phyloP scores from a whole-genome alignment of 92 coral and sea anemone genomes.

The Palythoa grandiflora region DNA sequence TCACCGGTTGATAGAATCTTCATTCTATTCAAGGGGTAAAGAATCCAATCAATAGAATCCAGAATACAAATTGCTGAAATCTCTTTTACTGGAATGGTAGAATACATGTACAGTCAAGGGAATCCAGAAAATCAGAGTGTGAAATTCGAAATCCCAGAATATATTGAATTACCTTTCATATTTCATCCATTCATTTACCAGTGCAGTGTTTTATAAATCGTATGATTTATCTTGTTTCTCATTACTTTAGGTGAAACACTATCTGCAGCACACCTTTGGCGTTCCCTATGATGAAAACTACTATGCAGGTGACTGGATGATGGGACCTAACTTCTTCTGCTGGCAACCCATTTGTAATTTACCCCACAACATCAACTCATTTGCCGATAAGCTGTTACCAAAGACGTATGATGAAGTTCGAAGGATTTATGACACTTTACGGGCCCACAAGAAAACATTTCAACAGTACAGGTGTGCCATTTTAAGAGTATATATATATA shows the following conservation, averaged over 20 bases:
- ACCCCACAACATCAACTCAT: constrained; percentile 59
- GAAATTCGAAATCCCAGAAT: no score
- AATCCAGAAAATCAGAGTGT: no score
- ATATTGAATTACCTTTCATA: no score
- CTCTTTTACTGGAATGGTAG: no score
- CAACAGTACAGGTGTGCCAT: constrained; percentile 81
- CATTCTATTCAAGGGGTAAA: no score
- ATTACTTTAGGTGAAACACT: constrained; percentile 79
- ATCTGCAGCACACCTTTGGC: constrained; percentile 86
- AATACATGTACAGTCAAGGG: no score
- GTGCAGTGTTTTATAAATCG: not conserved
- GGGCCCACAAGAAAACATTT: constrained; percentile 79
- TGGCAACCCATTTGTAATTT: constrained; percentile 90
- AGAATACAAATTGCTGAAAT: no score
- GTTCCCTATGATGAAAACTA: constrained; percentile 90
- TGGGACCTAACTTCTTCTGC: constrained; percentile 96
- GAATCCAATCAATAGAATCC: no score
- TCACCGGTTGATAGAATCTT: no score
- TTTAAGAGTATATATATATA: not conserved
- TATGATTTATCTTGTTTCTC: not conserved
- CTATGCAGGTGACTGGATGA: constrained; percentile 98
- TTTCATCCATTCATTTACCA: not conserved
- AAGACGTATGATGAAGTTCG: constrained; percentile 77
- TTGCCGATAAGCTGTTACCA: constrained; percentile 67
- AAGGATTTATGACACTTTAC: constrained; percentile 66